Evolutionary conservation across 2,797 vertebrate species (phyloP).

Genomic region (Notoglanidium macrostoma): DNA sequence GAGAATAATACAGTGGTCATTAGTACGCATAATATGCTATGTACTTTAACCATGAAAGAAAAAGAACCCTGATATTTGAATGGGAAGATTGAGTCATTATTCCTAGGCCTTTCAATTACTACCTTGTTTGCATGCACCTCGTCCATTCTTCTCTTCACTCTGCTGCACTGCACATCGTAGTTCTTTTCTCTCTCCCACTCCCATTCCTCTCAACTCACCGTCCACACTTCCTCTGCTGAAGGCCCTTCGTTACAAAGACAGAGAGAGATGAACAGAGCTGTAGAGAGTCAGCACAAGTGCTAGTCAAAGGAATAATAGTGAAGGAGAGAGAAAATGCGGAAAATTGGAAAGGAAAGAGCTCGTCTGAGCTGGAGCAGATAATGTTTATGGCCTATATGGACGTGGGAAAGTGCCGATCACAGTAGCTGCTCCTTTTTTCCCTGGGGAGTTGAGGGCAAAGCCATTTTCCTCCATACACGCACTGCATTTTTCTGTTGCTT

Average conservation of each 20-base stretch:
- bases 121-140: conserved; percentile 15
- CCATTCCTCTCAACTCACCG: conserved; percentile 16
- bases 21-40: not conserved
- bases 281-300: conserved; percentile 23
- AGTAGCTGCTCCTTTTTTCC: conserved; percentile 40
- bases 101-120: not conserved
- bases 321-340: conserved; percentile 50
- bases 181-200: conserved; percentile 13
- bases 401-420: conserved; percentile 50
- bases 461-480: conserved; percentile 53
- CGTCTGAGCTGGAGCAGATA: conserved; percentile 29
- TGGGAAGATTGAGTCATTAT: conserved; percentile 16
- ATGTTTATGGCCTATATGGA: conserved; percentile 43
- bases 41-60: conserved; percentile 7
- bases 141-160: conserved; percentile 10
- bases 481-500: conserved; percentile 41
- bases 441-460: conserved; percentile 33
- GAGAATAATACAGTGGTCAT: not conserved
- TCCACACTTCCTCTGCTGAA: conserved; percentile 30
- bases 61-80: conserved; percentile 1
- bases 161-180: not conserved
- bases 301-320: conserved; percentile 48
- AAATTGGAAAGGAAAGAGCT: conserved; percentile 39
- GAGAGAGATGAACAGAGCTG: conserved; percentile 17
- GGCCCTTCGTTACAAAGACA: not conserved